Conservation (phyloP, 2,797 vertebrate species). For the Neosilurus hyrtlii region DNA sequence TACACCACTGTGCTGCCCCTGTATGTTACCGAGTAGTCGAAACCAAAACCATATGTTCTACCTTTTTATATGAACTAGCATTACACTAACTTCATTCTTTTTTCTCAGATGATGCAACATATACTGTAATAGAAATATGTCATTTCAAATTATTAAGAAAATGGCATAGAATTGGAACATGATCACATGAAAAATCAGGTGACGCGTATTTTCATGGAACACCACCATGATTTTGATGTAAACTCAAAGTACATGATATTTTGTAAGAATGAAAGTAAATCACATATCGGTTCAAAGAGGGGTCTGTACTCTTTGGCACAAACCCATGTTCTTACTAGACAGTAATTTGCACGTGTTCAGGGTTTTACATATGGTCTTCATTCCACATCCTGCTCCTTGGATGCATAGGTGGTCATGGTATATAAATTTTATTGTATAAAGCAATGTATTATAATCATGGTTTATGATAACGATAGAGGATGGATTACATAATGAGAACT, state of each 20-base stretch:
- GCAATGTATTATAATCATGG: constrained; percentile 25
- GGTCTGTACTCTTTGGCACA: constrained; percentile 41
- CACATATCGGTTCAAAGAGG: constrained; percentile 41
- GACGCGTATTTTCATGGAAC: not conserved
- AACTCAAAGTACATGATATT: constrained; percentile 20
- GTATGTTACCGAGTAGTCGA: not conserved
- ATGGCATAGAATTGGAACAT: too few relatives aligned
- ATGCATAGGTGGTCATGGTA: constrained; percentile 43
- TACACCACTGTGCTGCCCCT: too few relatives aligned
- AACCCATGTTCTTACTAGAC: constrained; percentile 43
- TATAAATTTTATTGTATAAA: constrained; percentile 46
- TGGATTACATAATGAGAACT: constrained; percentile 31
- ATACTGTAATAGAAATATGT: not conserved
- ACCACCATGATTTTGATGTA: not conserved
- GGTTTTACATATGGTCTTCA: constrained; percentile 54
- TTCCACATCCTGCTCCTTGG: constrained; percentile 43
- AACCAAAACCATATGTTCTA: constrained; percentile 1
- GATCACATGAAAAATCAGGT: constrained; percentile 9
- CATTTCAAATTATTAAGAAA: not conserved
- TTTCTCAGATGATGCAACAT: not conserved
- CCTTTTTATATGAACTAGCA: not conserved
- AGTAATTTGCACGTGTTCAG: constrained; percentile 45
- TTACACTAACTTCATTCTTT: not conserved
- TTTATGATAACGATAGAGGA: constrained; percentile 20
- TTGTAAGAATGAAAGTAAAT: constrained; percentile 50